phyloP scores from a whole-genome alignment of 2,797 vertebrate genomes.

The Rhinella marina region DNA sequence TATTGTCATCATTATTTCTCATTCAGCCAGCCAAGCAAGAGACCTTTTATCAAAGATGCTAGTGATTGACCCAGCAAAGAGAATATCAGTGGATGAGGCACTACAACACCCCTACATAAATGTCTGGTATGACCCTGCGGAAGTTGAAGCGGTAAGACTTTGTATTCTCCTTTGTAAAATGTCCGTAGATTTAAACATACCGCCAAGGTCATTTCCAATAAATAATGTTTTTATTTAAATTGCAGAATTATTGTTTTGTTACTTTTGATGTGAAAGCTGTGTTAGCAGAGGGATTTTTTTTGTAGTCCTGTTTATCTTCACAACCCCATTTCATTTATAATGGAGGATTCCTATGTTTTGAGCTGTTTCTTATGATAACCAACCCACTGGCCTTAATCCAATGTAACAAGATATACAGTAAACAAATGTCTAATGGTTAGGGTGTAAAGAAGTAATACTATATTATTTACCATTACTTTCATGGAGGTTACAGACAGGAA shows the following conservation, averaged over 20 bases:
- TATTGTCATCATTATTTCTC: slow-evolving; percentile 61
- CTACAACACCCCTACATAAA: slow-evolving; percentile 99
- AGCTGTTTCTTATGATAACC: background rate
- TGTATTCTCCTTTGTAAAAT: background rate
- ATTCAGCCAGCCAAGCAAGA: slow-evolving; percentile 96
- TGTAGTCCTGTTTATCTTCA: background rate
- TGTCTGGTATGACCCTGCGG: slow-evolving; percentile 97
- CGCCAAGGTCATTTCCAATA: background rate
- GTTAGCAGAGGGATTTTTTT: background rate
- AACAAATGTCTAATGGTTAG: background rate
- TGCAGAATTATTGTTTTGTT: background rate
- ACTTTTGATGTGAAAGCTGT: background rate
- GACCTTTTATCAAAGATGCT: slow-evolving; percentile 98
- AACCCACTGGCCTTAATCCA: background rate
- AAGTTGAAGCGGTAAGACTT: slow-evolving; percentile 95
- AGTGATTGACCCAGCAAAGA: slow-evolving; percentile 95
- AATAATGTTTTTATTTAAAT: background rate
- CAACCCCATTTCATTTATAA: background rate
- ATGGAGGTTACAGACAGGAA: background rate
- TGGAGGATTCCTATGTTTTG: background rate
- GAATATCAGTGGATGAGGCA: slow-evolving; percentile 98
- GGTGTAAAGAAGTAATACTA: background rate
- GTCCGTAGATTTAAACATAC: background rate
- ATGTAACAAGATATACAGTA: background rate
- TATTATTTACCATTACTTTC: background rate